phyloP scores from a whole-genome alignment of 2,113 vertebrate species.

The Heterocephalus glaber region DNA sequence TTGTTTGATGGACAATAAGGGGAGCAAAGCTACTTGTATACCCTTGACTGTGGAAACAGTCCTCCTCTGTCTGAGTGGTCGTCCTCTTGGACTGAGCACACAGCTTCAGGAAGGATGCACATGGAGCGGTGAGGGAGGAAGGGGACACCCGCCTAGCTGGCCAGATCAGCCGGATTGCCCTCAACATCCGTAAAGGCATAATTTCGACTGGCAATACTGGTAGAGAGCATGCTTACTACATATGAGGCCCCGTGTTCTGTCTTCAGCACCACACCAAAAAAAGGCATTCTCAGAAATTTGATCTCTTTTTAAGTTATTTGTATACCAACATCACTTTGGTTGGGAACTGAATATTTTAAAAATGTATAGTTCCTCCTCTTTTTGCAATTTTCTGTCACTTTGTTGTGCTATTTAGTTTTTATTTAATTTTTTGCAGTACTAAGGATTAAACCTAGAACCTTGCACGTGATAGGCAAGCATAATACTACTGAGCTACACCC shows the following conservation, averaged over 20 bases:
- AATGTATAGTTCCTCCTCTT: background rate
- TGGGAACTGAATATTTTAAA: constrained; percentile 45
- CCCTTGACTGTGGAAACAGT: no score
- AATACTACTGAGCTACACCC: background rate
- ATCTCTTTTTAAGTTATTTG: constrained; percentile 24
- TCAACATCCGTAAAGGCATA: background rate
- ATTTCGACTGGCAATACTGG: background rate
- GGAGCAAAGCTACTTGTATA: no score
- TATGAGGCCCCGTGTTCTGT: background rate
- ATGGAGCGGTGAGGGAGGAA: no score
- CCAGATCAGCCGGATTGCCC: no score
- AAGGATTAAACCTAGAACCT: background rate
- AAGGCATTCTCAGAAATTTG: background rate
- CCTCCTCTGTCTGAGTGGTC: no score
- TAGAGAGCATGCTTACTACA: background rate
- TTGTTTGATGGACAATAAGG: no score
- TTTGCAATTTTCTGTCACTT: constrained; percentile 11
- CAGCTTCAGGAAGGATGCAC: no score
- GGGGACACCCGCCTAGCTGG: no score
- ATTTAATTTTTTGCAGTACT: background rate
- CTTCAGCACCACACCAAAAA: background rate
- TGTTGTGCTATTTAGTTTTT: background rate
- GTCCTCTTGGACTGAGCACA: no score
- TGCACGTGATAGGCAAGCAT: background rate
- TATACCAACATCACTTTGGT: background rate